Conservation (phyloP, 2,113 vertebrate species). For the Maccullochella peelii region DNA sequence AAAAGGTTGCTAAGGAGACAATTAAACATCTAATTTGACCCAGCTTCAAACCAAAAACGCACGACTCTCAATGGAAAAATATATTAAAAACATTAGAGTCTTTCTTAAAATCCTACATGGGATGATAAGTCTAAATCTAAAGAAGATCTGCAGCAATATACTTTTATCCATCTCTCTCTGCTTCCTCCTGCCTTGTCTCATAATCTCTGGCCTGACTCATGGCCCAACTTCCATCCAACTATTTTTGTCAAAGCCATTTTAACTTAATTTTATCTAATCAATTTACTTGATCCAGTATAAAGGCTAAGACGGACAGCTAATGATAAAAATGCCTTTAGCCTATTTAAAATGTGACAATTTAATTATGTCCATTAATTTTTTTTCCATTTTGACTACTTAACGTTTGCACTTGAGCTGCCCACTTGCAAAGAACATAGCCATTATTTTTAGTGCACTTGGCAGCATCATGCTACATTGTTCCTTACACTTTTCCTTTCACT, state of each 20-base stretch:
- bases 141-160: background rate
- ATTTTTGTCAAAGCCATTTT: background rate
- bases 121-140: background rate
- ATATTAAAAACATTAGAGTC: background rate
- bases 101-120: background rate
- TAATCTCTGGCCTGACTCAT: background rate
- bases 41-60: background rate
- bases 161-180: background rate
- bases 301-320: background rate
- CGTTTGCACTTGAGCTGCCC: background rate
- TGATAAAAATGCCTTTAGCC: background rate
- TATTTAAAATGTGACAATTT: background rate
- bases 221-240: background rate
- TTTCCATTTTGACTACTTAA: background rate
- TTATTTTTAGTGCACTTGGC: background rate
- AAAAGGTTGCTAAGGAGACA: background rate
- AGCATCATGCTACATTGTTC: background rate
- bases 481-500: background rate
- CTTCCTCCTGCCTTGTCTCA: background rate
- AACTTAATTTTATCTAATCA: background rate
- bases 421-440: background rate
- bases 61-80: background rate
- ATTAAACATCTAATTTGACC: background rate
- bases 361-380: background rate
- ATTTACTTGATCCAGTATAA: background rate